phyloP scores from a whole-genome alignment of 2,113 vertebrate species.

The Panthera uncia region DNA sequence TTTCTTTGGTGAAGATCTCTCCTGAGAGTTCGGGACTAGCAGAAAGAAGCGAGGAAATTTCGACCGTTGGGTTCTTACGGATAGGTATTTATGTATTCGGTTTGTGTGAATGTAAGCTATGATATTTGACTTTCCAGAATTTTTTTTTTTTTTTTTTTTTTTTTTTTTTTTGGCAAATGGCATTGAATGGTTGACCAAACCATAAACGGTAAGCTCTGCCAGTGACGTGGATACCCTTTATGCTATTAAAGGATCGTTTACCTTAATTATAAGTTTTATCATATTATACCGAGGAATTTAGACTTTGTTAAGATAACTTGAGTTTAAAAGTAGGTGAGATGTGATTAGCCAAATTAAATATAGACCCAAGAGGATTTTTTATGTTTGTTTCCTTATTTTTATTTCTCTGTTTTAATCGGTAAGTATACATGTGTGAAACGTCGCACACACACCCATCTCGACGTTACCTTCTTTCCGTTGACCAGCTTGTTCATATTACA shows the following conservation, averaged over 20 bases:
- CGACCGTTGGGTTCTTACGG: slow-evolving; percentile 99
- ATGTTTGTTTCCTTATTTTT: slow-evolving; percentile 66
- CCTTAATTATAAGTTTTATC: slow-evolving; percentile 81
- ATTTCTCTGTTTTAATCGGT: slow-evolving; percentile 81
- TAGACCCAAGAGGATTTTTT: slow-evolving; percentile 77
- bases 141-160: background rate
- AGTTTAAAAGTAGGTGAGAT: slow-evolving; percentile 82
- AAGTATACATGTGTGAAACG: slow-evolving; percentile 78
- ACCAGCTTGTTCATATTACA: slow-evolving; percentile 91
- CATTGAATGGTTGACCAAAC: slow-evolving; percentile 91
- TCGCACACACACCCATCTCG: slow-evolving; percentile 61
- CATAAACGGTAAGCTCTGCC: slow-evolving; percentile 95
- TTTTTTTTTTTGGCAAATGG: slow-evolving; percentile 84
- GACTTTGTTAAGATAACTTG: slow-evolving; percentile 73
- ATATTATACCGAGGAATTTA: slow-evolving; percentile 75
- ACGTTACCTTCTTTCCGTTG: slow-evolving; percentile 82
- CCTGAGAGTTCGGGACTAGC: slow-evolving; percentile 97
- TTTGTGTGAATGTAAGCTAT: slow-evolving; percentile 99
- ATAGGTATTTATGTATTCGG: slow-evolving; percentile 99
- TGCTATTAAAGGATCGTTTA: slow-evolving; percentile 79
- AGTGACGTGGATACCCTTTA: slow-evolving; percentile 80
- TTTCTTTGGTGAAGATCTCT: slow-evolving; percentile 98
- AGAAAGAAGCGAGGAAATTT: slow-evolving; percentile 98
- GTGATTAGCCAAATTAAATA: slow-evolving; percentile 80
- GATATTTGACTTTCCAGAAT: slow-evolving; percentile 92